Evolutionary conservation across 2,113 vertebrate species (phyloP).

Genomic region (Pluvianellus socialis): DNA sequence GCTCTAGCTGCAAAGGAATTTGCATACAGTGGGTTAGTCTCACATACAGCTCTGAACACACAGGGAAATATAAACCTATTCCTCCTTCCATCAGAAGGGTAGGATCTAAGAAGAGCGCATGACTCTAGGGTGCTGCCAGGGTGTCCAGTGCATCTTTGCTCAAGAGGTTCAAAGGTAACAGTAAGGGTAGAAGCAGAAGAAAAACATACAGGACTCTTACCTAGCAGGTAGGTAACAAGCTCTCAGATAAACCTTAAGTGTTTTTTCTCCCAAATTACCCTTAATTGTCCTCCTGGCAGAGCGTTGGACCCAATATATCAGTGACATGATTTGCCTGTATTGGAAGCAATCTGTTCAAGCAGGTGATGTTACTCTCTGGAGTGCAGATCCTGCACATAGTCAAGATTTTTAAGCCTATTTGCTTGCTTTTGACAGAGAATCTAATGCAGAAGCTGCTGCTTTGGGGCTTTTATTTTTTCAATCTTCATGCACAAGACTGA

Average conservation of each 20-base stretch:
- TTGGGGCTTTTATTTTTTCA: background rate
- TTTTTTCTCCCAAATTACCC: background rate
- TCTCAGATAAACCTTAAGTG: background rate
- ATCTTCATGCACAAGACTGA: background rate
- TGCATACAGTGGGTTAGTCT: no score
- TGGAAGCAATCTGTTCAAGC: background rate
- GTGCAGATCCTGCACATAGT: background rate
- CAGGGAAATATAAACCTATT: background rate
- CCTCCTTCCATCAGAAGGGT: background rate
- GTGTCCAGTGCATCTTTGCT: background rate
- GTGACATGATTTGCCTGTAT: background rate
- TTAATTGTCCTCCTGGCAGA: background rate
- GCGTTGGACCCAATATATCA: rapidly evolving
- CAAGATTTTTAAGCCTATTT: background rate
- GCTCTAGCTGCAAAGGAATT: background rate
- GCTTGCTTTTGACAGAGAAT: background rate
- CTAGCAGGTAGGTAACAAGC: background rate
- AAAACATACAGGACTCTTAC: background rate
- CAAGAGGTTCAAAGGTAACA: background rate
- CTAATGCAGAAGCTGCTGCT: background rate
- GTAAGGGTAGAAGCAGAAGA: background rate
- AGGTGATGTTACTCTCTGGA: background rate
- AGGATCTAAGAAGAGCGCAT: background rate
- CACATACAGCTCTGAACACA: rapidly evolving
- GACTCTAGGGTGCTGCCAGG: background rate